Evolutionary conservation across 2,113 vertebrate genomes (phyloP).

Genomic region (Sinocyclocheilus anshuiensis): DNA sequence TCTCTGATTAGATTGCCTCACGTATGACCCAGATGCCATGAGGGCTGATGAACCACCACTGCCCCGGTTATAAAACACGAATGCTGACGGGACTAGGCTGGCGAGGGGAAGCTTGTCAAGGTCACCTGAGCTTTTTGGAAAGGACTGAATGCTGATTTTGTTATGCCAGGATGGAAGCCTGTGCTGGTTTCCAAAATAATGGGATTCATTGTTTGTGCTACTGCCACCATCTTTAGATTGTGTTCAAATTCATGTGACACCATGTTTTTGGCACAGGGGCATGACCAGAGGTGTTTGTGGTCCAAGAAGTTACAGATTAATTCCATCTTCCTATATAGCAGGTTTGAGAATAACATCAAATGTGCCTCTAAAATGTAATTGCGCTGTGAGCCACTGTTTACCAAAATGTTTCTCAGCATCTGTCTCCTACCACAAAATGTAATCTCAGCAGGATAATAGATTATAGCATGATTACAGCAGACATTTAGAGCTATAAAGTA

Average conservation of each 20-base stretch:
- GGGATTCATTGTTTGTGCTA: neutral
- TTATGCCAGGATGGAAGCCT: neutral
- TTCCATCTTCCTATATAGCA: neutral
- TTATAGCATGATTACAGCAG: slow-evolving; percentile 20
- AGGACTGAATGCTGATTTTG: neutral
- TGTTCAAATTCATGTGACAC: slow-evolving; percentile 26
- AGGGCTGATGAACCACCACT: slow-evolving; percentile 32
- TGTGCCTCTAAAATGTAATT: slow-evolving; percentile 13
- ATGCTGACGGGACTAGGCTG: slow-evolving; percentile 10
- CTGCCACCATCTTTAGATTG: slow-evolving; percentile 17
- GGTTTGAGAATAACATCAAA: slow-evolving; percentile 7
- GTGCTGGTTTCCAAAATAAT: neutral
- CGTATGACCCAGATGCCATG: slow-evolving; percentile 31
- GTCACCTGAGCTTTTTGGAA: slow-evolving; percentile 21
- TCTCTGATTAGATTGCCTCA: slow-evolving; percentile 46
- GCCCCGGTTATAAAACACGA: slow-evolving; percentile 10
- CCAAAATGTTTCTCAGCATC: neutral
- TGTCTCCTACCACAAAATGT: neutral
- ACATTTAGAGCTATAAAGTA: neutral
- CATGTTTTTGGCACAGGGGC: slow-evolving; percentile 11
- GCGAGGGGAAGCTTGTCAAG: slow-evolving; percentile 17
- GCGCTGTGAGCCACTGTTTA: neutral
- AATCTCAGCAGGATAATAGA: slow-evolving; percentile 20
- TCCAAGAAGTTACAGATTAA: neutral
- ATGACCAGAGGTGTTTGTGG: neutral